A percentile compares a stretch with the other conserved stretches of the same genome.
Conservation (phyloP, 2,797 vertebrate species). For the Gymnodraco acuticeps region DNA sequence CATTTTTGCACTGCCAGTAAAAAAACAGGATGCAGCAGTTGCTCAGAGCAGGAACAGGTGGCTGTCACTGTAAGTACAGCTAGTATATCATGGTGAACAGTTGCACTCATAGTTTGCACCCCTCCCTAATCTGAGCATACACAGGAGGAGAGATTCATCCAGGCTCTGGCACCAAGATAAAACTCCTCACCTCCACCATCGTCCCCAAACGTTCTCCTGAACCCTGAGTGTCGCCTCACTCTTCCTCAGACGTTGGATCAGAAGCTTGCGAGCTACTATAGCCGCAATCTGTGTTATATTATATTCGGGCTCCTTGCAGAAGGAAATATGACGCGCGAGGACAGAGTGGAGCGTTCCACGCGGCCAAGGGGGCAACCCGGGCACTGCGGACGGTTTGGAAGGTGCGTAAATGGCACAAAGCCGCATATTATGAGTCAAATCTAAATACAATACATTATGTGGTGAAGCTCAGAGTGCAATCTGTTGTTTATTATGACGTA, state of each 20-base stretch:
- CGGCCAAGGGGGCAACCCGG: slow-evolving; percentile 17
- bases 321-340: slow-evolving; percentile 68
- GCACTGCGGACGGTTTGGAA: slow-evolving; percentile 11
- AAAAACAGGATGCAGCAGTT: slow-evolving; percentile 61
- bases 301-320: slow-evolving; percentile 58
- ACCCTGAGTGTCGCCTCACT: slow-evolving; percentile 12
- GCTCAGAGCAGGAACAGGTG: slow-evolving; percentile 74
- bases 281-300: slow-evolving; percentile 50
- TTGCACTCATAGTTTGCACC: slow-evolving; percentile 48
- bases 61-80: slow-evolving; percentile 52
- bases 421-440: background rate
- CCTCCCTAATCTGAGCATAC: slow-evolving; percentile 24
- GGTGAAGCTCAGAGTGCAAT: background rate
- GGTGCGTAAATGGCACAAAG: slow-evolving; percentile 44
- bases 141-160: slow-evolving; percentile 16
- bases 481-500: too few species aligned
- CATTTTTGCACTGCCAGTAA: slow-evolving; percentile 4
- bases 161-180: slow-evolving; percentile 16
- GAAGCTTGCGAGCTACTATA: slow-evolving; percentile 26
- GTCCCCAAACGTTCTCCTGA: background rate
- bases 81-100: slow-evolving; percentile 46
- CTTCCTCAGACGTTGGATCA: slow-evolving; percentile 2
- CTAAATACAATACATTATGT: background rate
- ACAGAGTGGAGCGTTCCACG: slow-evolving; percentile 50
- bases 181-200: slow-evolving; percentile 18